Base-by-base conservation (phyloP, 2,797 vertebrate species). In the Lepilemur ruficaudatus region DNA sequence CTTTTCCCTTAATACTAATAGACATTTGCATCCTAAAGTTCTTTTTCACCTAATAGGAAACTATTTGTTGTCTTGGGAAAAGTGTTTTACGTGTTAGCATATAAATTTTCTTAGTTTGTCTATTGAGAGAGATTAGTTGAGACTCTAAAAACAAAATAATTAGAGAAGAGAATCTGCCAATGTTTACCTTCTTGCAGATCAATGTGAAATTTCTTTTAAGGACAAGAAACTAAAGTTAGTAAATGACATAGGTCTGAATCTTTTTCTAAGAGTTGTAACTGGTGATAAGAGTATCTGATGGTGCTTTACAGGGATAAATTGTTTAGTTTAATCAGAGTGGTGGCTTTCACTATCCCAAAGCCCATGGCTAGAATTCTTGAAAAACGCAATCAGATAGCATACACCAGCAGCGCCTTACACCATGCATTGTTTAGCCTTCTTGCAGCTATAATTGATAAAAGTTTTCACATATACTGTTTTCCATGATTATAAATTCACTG, bases 61-160 rank as follows among this genome's bases (percentile, higher is more conserved):
- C 48, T 91, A 5, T 82, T 83, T 61, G 5, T 69, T 92, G 25
- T 61, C 55, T 76, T 79, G 48, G 61, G 46, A 25, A 87, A 79
- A 18, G 50, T 82, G 46, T 13, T 82, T 91, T 85, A 2, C n/a
- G 55, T 84, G n/a, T 63, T 78, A 73, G 23, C 59, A 63, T 83
- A 73, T 93, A 91, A 80, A 95, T 96, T 90, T 92, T 89, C 23
- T 72, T 75, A 59, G n/a, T 84, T 94, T 95, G 28, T 83, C 88
- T 55, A 90, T 28, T 75, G 55, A 93, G 83, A 83, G 73, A 93
- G 61, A 95, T 96, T 91, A 87, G 48, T 73, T 70, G 76, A 48
- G 35, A 85, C n/a, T 90, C 61, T 92, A 72, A 95, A 96, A 92
- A 83, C 28, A 91, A 90, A 97, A 89, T 73, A 80, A 91, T 93